phyloP scores from a whole-genome alignment of 1,140 invertebrate species.

The Caerostris darwini region DNA sequence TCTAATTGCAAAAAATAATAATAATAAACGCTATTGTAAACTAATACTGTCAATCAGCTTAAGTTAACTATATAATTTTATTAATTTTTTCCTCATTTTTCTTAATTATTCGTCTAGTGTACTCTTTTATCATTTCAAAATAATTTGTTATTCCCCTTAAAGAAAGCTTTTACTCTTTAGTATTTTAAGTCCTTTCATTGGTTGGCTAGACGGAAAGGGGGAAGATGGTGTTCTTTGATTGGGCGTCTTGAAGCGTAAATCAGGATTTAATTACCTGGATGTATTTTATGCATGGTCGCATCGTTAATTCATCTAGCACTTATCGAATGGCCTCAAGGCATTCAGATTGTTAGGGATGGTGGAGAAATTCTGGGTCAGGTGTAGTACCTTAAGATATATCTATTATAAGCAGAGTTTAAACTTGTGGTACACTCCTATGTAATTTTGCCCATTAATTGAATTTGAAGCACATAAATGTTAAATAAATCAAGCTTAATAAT shows the following conservation, averaged over 20 bases:
- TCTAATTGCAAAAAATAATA: no score
- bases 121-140: conserved; percentile 19
- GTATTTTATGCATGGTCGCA: conserved; percentile 62
- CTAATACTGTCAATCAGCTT: no score
- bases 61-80: no score
- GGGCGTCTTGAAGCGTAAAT: conserved; percentile 64
- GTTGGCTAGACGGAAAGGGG: neutral
- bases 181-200: neutral
- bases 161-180: conserved; percentile 12
- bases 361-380: neutral
- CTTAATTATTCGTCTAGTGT: neutral
- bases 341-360: neutral
- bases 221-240: conserved; percentile 40
- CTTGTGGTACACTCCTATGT: no score
- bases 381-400: no score
- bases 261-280: conserved; percentile 71
- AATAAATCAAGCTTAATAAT: no score
- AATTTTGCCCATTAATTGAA: no score
- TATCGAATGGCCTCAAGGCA: conserved; percentile 37
- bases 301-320: conserved; percentile 67
- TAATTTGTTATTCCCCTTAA: conserved; percentile 8
- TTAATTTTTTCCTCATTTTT: no score
- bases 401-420: no score
- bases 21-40: no score
- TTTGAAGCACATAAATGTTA: no score